Conservation (phyloP, 2,113 vertebrate genomes). For the Sus scrofa region T2T-Sscrofa CM000826.6:35041001-35041500, state of each 20-base stretch:
- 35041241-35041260: not conserved
- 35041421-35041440: not conserved
- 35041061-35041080: not conserved
- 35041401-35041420: not conserved
- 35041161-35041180: not conserved
- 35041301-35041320: not conserved
- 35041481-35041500: constrained; percentile 44
- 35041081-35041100: not conserved
- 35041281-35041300: not conserved
- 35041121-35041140: fast-evolving
- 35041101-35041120: not conserved
- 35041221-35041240: not conserved
- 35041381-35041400: not conserved
- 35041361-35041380: not conserved
- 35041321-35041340: not conserved
- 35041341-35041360: not conserved
- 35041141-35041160: not conserved
- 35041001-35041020: no score
- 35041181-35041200: not conserved
- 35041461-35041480: not conserved
- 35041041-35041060: not conserved
- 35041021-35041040: no score
- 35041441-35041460: not conserved
- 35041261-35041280: not conserved
- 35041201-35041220: not conserved